Percentiles rank a stretch among this genome's conserved stretches.
Evolutionary conservation across 2,888 invertebrate species (phyloP).

Genomic region (Neocrepidodera transversa): DNA sequence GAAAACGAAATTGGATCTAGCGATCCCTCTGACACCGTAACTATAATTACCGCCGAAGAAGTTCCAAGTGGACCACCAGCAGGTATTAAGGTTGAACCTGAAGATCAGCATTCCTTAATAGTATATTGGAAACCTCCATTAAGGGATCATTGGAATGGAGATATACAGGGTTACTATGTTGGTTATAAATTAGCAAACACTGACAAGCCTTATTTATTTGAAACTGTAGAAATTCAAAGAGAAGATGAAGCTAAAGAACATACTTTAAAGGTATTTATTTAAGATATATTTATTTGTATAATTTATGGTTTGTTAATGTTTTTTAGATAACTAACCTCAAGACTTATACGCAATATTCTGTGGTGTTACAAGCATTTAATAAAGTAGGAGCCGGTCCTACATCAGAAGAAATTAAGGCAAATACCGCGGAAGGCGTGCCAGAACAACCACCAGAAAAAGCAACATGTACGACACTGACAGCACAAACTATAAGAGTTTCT

Average conservation of each 20-base stretch:
- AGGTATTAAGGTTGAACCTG: slow-evolving; percentile 83
- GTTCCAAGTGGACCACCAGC: slow-evolving; percentile 78
- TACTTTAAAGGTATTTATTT: slow-evolving; percentile 66
- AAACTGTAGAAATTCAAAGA: slow-evolving; percentile 89
- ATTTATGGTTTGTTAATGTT: neutral
- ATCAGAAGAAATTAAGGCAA: slow-evolving; percentile 86
- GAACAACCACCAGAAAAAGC: slow-evolving; percentile 92
- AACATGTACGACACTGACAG: slow-evolving; percentile 90
- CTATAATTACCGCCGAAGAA: slow-evolving; percentile 95
- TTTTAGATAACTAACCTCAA: slow-evolving; percentile 60
- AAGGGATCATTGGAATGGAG: slow-evolving; percentile 91
- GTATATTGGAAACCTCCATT: slow-evolving; percentile 92
- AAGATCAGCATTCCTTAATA: slow-evolving; percentile 85
- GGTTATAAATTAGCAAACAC: slow-evolving; percentile 85
- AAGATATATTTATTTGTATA: neutral
- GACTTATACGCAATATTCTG: slow-evolving; percentile 95
- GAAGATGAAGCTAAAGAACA: slow-evolving; percentile 93
- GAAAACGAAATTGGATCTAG: slow-evolving; percentile 95
- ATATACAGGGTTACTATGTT: slow-evolving; percentile 89
- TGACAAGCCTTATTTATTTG: slow-evolving; percentile 87
- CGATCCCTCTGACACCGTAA: slow-evolving; percentile 89
- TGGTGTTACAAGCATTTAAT: slow-evolving; percentile 94
- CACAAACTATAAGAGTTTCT: slow-evolving; percentile 91
- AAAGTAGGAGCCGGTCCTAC: slow-evolving; percentile 92
- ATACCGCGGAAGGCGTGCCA: slow-evolving; percentile 93